phyloP scores from a whole-genome alignment of 2,888 invertebrate species.

The Mellilla xanthometata region DNA sequence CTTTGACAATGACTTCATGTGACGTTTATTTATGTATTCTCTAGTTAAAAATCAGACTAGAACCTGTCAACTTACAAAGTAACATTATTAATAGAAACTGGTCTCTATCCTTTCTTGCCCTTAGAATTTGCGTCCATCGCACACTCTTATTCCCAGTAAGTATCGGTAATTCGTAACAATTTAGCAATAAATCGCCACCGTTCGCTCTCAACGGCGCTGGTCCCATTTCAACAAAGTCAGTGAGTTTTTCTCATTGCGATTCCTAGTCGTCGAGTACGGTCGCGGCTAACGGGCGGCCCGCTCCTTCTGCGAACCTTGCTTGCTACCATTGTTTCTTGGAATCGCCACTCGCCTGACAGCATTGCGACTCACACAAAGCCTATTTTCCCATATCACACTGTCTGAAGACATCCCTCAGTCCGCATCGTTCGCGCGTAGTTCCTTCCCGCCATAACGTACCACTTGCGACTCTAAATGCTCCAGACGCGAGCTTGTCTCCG shows the following conservation, averaged over 20 bases:
- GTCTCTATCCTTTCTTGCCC: too few relatives aligned
- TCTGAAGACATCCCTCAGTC: slow-evolving; percentile 60
- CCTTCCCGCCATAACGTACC: slow-evolving; percentile 51
- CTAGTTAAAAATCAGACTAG: too few relatives aligned
- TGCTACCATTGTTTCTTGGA: slow-evolving; percentile 75
- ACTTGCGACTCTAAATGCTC: slow-evolving; percentile 55
- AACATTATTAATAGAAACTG: too few relatives aligned
- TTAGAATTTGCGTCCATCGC: slow-evolving; percentile 9
- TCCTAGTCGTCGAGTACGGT: slow-evolving; percentile 68
- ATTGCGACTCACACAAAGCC: slow-evolving; percentile 57
- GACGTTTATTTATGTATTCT: too few relatives aligned
- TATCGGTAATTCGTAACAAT: slow-evolving; percentile 66
- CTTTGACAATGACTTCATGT: too few relatives aligned
- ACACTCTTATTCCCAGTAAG: slow-evolving; percentile 46
- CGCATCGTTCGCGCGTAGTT: slow-evolving; percentile 51
- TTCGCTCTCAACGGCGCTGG: slow-evolving; percentile 55
- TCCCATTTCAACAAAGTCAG: slow-evolving; percentile 71
- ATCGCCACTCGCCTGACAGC: slow-evolving; percentile 63
- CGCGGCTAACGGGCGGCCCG: slow-evolving; percentile 67
- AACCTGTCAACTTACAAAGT: too few relatives aligned
- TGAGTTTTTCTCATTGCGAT: slow-evolving; percentile 73
- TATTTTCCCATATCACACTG: slow-evolving; percentile 52
- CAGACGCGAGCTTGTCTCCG: slow-evolving; percentile 23
- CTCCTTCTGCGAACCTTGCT: slow-evolving; percentile 72
- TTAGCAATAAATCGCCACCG: slow-evolving; percentile 65